Base-by-base conservation (phyloP, 2,888 invertebrate species). In the Rhamnusium bicolor region DNA sequence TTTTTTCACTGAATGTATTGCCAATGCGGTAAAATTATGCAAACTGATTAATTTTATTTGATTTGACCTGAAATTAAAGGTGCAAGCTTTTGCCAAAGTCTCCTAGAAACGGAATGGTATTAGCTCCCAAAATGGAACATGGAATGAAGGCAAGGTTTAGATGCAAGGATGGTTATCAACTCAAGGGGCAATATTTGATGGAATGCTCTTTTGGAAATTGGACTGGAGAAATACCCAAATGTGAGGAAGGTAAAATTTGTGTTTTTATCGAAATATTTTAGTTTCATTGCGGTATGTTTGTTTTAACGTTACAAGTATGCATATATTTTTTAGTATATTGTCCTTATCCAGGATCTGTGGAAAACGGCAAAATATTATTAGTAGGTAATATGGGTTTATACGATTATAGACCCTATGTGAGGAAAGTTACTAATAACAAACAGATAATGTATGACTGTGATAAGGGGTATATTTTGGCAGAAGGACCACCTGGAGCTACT, bases 361-460 rank as follows among this genome's bases (percentile, higher is more conserved):
- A 93, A 73, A 94, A 98, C 85, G 98, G 98, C 0, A 96, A 96
- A 88, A 96, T 98, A 0, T 89, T 98, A 2, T 89, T 98, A 0
- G 97, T 98, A 0, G 98, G 98, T 2, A 97, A 97, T 86, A 98
- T 98, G 96, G 98, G 98, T 0, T 90, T 97, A 47, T 98, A 98
- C 86, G 97, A 98, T 86, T 98, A 98, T 86, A 90, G 97, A 66
- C 95, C 96, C 0, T 98, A 98, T 86, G 98, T 98, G 0, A 93
- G 93, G 83, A 96, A 95, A 90, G 95, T 95, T 80, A 89, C 94
- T 0, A 97, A 97, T 86, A 97, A 97, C 86, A 96, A 97, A 81
- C 97, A 97, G 88, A 97, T 98, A 69, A 96, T 96, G 94, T 98
- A 97, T 87, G 97, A 98, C 83, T 98, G 98, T 85, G 94, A 97